These are phyloP conservation scores for Condylura cristata DNA, from an alignment of 2,113 vertebrate species.

Conservation along the genomic window DNA sequence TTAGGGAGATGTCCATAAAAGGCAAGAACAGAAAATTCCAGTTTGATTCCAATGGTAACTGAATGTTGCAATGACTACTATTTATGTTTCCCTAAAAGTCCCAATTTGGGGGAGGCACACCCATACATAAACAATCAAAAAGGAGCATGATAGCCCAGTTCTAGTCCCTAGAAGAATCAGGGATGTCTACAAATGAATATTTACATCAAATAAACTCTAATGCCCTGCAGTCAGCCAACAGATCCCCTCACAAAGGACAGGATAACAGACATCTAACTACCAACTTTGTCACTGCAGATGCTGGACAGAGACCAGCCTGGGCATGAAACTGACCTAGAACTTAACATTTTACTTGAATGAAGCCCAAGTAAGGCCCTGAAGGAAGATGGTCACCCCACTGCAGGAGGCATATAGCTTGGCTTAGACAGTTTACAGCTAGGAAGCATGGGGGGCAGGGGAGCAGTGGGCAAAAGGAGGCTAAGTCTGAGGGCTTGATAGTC, in stretches of 20 bases:
- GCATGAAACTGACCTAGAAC: not conserved
- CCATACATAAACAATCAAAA: not conserved
- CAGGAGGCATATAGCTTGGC: not conserved
- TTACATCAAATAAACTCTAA: not conserved
- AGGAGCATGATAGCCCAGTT: not conserved
- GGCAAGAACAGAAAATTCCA: not conserved
- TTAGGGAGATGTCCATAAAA: not conserved
- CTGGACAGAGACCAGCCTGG: not conserved
- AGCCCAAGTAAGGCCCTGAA: not conserved
- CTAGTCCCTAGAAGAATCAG: not conserved
- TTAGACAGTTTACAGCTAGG: not conserved
- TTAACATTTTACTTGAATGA: not conserved
- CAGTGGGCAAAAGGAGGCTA: not conserved
- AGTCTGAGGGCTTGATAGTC: not conserved
- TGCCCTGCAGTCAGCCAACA: not conserved
- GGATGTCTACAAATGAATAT: not conserved
- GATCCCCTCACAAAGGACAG: not conserved
- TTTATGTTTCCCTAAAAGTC: not conserved
- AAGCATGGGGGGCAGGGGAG: not conserved
- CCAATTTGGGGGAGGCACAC: not conserved
- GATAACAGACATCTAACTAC: not conserved
- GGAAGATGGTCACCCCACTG: fast-evolving
- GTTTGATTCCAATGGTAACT: not conserved
- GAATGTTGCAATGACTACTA: not conserved
- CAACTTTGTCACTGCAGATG: not conserved